Evolutionary conservation across 2,797 vertebrate genomes (phyloP).

Genomic region (Brachyalestes nurse): DNA sequence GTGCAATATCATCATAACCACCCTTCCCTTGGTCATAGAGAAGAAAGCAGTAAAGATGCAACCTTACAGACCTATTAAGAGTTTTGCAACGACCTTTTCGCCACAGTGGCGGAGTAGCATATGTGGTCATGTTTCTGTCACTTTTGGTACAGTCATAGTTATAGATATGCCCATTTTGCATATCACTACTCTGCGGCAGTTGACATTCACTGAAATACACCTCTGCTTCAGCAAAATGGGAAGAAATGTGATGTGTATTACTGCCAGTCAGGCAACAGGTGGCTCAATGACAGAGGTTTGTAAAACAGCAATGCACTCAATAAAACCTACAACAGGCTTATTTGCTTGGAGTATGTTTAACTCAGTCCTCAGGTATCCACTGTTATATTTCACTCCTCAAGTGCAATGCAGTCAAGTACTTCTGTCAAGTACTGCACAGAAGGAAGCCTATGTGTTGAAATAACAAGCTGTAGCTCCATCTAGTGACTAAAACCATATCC

Average conservation of each 20-base stretch:
- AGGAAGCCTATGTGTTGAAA: neutral
- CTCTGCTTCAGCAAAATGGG: no score
- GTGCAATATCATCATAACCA: neutral
- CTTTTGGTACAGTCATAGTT: neutral
- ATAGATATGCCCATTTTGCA: no score
- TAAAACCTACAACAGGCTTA: neutral
- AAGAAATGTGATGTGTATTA: no score
- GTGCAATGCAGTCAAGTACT: neutral
- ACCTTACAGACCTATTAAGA: neutral
- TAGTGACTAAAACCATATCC: neutral
- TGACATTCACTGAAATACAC: no score
- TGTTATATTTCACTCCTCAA: neutral
- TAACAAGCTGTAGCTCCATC: constrained; percentile 23
- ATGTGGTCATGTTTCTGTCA: neutral
- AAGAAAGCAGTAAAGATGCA: neutral
- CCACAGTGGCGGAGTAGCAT: neutral
- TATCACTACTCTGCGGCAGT: no score
- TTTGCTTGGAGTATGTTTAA: neutral
- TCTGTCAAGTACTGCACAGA: no score
- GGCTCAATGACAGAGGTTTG: neutral
- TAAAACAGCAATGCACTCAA: neutral
- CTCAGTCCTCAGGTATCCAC: neutral
- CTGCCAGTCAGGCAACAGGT: no score
- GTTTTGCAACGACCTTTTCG: neutral
- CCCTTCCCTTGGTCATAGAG: no score